Base-by-base conservation (phyloP, 1,140 invertebrate genomes). In the Brachionus plicatilis region DNA sequence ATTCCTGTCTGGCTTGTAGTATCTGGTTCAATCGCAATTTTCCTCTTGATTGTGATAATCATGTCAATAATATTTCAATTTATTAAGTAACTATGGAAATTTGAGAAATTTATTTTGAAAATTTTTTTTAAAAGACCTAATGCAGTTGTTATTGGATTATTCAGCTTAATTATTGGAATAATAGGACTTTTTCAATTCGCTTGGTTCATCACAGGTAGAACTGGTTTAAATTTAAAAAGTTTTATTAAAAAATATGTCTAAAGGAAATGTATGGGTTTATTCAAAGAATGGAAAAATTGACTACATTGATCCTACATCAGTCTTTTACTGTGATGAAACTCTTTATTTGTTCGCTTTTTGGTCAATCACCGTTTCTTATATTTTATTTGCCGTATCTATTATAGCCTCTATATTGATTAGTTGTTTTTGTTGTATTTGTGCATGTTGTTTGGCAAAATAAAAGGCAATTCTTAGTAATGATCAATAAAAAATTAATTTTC, bases 261-360 rank as follows among this genome's bases (percentile, higher is more conserved):
- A 37, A 72, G 68, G 68, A 24, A 72, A 72, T 24, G 37, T 72
- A 47, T 72, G 68, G 68, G 68, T 72, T 20, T 72, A 41, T 41
- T 72, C 68, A 24, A 72, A 72, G 7, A 41, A 72, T 72, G n/a
- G 5, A 43, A 12, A 41, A 41, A 17, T 72, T 43, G 68, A 43
- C 24, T 72, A 72, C 17, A 11, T 17, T 24, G 68, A 72, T 43
- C 7, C 12, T 8, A 5, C 7, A 11, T 72, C 68, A 20, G n/a
- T 5, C 1, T 17, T 37, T 45, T 72, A 72, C 11, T 72, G 68
- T 24, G 68, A 72, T 17, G 4, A 72, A 20, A 72, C 68, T n/a
- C n/a, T 72, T 1, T 72, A 72, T 72, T 14, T 72, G 2, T 72
- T 72, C 17, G 9, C 68, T 9, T 72, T 72, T 43, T 72, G 68